A percentile compares a stretch with the other conserved stretches of the same genome.
These are phyloP conservation scores for Cabera pusaria DNA, from an alignment of 2,888 invertebrate species.

Conservation along the genomic window DNA sequence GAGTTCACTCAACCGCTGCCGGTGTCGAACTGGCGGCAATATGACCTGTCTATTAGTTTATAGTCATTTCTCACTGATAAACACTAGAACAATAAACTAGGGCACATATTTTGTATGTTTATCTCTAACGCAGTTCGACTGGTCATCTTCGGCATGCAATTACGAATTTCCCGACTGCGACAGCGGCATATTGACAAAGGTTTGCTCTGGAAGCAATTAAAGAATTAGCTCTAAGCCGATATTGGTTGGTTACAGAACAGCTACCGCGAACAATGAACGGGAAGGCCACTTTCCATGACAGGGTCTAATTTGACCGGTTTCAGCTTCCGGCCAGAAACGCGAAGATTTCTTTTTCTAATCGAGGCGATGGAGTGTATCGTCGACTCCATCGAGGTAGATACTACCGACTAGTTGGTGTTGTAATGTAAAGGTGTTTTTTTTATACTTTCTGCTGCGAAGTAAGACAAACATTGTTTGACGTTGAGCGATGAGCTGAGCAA, in stretches of 20 bases:
- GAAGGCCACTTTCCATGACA: constrained; percentile 21
- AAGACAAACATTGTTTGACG: constrained; percentile 27
- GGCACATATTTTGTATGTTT: constrained; percentile 7
- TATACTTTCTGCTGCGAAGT: constrained; percentile 13
- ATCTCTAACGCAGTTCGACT: constrained; percentile 4
- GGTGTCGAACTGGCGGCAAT: constrained; percentile 13
- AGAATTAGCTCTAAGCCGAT: no score
- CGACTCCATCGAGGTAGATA: constrained; percentile 18
- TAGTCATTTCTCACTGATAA: constrained; percentile 16
- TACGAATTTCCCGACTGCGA: no score
- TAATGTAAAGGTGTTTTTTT: neutral
- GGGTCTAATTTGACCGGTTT: constrained; percentile 14
- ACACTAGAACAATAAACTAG: constrained; percentile 15
- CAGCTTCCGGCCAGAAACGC: constrained; percentile 14
- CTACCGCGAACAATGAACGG: no score
- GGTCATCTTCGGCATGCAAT: constrained; percentile 2
- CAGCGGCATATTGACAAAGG: no score
- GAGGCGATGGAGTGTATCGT: constrained; percentile 12
- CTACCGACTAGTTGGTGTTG: constrained; percentile 11
- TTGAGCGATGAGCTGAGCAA: constrained; percentile 30
- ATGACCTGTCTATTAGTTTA: constrained; percentile 12
- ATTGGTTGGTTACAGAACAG: no score
- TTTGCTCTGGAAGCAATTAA: no score
- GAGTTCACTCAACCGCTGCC: constrained; percentile 15
- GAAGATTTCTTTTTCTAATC: constrained; percentile 12